phyloP scores from a whole-genome alignment of 2,113 vertebrate species.

The Acrocephalus arundinaceus region DNA sequence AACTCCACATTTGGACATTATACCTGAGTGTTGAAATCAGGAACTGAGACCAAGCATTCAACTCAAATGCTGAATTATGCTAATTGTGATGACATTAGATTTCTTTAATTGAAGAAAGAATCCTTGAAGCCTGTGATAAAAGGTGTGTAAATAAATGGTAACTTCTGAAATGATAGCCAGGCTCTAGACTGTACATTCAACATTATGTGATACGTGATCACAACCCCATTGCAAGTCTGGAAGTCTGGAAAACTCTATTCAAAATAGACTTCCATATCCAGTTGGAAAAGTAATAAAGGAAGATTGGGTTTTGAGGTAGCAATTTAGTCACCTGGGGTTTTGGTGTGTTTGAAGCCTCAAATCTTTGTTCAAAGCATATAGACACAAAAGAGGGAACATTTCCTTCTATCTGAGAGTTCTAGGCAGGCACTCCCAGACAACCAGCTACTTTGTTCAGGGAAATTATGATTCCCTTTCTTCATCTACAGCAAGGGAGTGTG shows the following conservation, averaged over 20 bases:
- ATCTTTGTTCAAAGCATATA: neutral
- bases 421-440: neutral
- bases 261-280: neutral
- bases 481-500: neutral
- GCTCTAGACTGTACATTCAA: neutral
- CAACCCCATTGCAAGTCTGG: neutral
- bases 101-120: neutral
- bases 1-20: neutral
- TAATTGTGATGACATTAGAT: neutral
- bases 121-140: neutral
- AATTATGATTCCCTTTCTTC: constrained; percentile 31
- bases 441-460: neutral
- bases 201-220: neutral
- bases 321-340: neutral
- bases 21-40: neutral
- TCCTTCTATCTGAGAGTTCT: neutral
- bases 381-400: neutral
- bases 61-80: neutral
- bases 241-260: neutral
- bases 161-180: neutral
- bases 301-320: neutral
- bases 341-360: neutral
- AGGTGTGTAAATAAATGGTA: neutral
- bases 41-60: neutral
- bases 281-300: neutral